Conservation (phyloP, 2,113 vertebrate species). For the Peromyscus maniculatus region DNA sequence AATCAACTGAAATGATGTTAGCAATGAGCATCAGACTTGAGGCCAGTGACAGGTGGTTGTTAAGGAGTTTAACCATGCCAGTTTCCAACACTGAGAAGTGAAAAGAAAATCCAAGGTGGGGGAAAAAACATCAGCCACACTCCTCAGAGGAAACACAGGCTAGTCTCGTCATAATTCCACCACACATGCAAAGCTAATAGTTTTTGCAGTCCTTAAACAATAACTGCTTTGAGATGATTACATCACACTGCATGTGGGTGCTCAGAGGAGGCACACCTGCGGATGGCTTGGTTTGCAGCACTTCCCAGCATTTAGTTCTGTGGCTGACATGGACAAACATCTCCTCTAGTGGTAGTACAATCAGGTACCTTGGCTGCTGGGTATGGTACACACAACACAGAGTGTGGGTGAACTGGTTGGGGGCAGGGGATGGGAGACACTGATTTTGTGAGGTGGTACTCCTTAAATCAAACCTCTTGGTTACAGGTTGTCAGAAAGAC, state of each 20-base stretch:
- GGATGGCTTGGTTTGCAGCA: neutral
- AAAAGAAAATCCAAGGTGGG: neutral
- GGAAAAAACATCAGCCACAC: no score
- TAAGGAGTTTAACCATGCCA: neutral
- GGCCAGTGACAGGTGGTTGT: neutral
- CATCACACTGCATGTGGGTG: neutral
- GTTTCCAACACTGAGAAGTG: neutral
- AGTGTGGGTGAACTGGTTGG: neutral
- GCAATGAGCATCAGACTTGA: neutral
- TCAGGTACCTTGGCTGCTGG: neutral
- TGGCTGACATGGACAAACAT: neutral
- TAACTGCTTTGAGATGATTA: neutral
- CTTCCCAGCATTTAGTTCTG: neutral
- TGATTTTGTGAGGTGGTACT: neutral
- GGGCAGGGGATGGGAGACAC: neutral
- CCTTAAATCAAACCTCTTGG: neutral
- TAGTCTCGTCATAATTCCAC: no score
- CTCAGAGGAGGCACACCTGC: neutral
- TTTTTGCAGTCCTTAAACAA: neutral
- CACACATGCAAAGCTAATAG: neutral
- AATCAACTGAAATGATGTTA: slow-evolving; percentile 8
- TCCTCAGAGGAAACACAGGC: neutral
- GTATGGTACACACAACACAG: fast-evolving
- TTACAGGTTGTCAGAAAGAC: slow-evolving; percentile 30
- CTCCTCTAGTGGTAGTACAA: neutral